Base-by-base conservation (phyloP, 2,888 invertebrate species). In the Parnassius smintheus region DNA sequence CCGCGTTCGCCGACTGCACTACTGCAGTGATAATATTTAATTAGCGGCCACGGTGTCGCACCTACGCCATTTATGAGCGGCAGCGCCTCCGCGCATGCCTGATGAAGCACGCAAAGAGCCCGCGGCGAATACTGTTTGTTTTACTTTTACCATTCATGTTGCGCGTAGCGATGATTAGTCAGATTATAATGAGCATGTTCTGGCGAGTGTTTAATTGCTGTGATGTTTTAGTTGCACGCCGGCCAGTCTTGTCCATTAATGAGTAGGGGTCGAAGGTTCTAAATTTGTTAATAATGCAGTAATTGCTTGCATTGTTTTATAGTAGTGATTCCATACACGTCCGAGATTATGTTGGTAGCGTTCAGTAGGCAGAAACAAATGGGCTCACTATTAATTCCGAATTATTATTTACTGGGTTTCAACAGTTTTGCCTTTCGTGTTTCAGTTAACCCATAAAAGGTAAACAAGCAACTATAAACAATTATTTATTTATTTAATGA, bases 1-100 rank as follows among this genome's bases (percentile, higher is more conserved):
- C 49, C 49, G 49, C 76, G 46, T 25, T 75, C 76, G 78, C 83
- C 83, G 85, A 81, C 82, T 81, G 80, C 75, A 76, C 83, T 85
- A 81, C 82, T 81, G 80, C 75, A 76, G 81, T 88, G 88, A 88
- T 89, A 89, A 90, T 90, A 89, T 91, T 89, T 91, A 90, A 91
- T 91, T 88, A 91, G 88, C 83, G 84, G 80, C 82, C 76, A 70
- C 79, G 82, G 77, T 85, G 86, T 90, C 85, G 83, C 89, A 88
- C 90, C 89, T 88, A 77, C 81, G 70, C 55, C 12, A n/a, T n/a
- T 51, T 42, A 51, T 44, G 22, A 58, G 50, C 59, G 46, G 46
- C 53, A 13, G 11, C 75, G 67, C 70, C 73, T 76, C 77, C 77
- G 71, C 70, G 78, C 73, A 75, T 77, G 76, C 72, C 75, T 76